These are phyloP conservation scores for Chlorodrepanis virens DNA, from an alignment of 2,113 vertebrate species.

Conservation along the genomic window DNA sequence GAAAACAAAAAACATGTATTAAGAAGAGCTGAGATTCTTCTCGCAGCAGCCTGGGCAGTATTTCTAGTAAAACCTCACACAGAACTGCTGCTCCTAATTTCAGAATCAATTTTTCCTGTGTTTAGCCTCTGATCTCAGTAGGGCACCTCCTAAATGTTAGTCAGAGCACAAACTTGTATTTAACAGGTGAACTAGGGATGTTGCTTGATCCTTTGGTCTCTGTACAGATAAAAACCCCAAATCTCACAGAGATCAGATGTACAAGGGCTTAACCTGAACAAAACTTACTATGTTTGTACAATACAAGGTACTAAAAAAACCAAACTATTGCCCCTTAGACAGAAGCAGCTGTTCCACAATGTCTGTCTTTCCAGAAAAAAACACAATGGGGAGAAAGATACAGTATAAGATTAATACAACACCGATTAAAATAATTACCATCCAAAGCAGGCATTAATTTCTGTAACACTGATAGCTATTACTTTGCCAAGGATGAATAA, in stretches of 20 bases:
- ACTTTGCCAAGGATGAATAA: slow-evolving; percentile 6
- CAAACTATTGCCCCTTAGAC: neutral
- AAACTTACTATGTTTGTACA: neutral
- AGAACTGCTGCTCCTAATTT: neutral
- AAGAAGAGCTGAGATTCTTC: neutral
- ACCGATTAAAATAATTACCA: neutral
- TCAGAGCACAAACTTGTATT: neutral
- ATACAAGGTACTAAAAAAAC: neutral
- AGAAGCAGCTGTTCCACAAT: neutral
- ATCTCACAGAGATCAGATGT: neutral
- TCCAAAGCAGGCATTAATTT: neutral
- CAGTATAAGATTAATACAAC: neutral
- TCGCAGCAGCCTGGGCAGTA: fast-evolving
- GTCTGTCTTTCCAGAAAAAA: neutral
- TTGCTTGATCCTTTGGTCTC: neutral
- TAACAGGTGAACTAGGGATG: neutral
- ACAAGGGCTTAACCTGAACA: neutral
- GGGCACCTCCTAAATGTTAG: neutral
- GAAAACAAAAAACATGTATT: neutral
- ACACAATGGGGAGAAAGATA: neutral
- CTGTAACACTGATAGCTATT: neutral
- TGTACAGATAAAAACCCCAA: neutral
- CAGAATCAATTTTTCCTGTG: neutral
- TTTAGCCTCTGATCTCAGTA: neutral
- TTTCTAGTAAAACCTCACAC: neutral